These are phyloP conservation scores for Gerris buenoi DNA, from an alignment of 1,140 invertebrate species.

Conservation along the genomic window DNA sequence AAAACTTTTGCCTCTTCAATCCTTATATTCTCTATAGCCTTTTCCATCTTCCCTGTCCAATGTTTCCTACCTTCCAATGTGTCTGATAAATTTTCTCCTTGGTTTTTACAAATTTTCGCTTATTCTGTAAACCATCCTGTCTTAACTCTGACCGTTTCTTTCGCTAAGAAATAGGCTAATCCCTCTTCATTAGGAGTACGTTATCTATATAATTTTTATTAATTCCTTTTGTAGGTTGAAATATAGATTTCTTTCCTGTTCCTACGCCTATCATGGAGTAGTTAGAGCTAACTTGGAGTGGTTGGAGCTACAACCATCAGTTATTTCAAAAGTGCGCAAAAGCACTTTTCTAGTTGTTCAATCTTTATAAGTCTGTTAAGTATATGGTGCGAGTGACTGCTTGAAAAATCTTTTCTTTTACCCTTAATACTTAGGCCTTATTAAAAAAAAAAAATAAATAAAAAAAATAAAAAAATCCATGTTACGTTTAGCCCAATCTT, in stretches of 20 bases:
- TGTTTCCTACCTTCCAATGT: neutral
- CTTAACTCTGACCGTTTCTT: neutral
- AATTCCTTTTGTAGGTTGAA: neutral
- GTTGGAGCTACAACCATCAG: neutral
- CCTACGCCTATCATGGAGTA: neutral
- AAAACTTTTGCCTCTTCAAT: neutral
- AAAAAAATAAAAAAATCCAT: too few relatives aligned
- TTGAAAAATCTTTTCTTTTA: neutral
- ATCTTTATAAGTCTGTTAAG: neutral
- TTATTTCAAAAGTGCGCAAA: neutral
- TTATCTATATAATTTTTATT: neutral
- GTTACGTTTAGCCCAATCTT: neutral
- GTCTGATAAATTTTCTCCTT: neutral
- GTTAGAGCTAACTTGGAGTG: too few relatives aligned
- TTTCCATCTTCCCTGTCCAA: neutral
- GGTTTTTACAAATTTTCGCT: neutral
- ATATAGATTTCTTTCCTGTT: neutral
- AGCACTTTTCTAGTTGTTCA: neutral
- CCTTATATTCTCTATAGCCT: neutral
- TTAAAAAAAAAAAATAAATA: neutral
- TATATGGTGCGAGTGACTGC: neutral
- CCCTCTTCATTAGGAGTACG: neutral
- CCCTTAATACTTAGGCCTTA: neutral
- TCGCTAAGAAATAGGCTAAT: neutral
- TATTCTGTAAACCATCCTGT: neutral